Base-by-base conservation (phyloP, 2,888 invertebrate genomes). In the Ophion costatus region DNA sequence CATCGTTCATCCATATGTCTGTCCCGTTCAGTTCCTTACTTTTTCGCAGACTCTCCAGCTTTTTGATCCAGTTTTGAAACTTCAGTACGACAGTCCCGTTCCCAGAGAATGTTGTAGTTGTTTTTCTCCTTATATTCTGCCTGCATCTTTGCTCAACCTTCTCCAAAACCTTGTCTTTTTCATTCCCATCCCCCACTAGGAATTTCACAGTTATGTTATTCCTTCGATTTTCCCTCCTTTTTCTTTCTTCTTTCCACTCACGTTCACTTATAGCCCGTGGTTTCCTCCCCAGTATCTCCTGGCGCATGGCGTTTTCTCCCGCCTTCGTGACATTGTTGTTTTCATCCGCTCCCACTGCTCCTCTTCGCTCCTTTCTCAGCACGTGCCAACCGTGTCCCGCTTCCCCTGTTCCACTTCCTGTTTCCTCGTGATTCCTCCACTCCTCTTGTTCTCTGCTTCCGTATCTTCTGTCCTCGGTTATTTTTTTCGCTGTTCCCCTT, bases 1-100 rank as follows among this genome's bases (percentile, higher is more conserved):
- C 82, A 20, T 82, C 70, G 2, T 64, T 61, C 14, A 76, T 33
- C 76, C 59, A 69, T 11, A 77, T 59, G 11, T 24, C 11, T 5
- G 61, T 61, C 1, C 69, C 77, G 9, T 61, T 59, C 42, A 77
- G 22, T 17, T 45, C 61, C 22, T 11, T n/a, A 11, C 29, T 59
- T 22, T 20, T 59, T 9, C 20, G 9, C 10, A 59, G 6, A 22
- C n/a, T 59, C 20, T 63, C 63, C 29, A 61, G 24, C 24, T 20
- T 61, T 24, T 61, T 24, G 6, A 24, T 22, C 61, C 61, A 63
- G 22, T 29, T 29, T 63, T 29, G 24, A 22, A 63, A 63, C 14
- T 63, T 63, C 14, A 63, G 2, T 11, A 63, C 14, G 11, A 63
- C 5, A 3, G 29, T 4, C n/a, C 63, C 63, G 0, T 63, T 24